Percentiles rank a stretch among this genome's conserved stretches.
Conservation (phyloP, 2,888 invertebrate genomes). For the Endomychus coccineus region DNA sequence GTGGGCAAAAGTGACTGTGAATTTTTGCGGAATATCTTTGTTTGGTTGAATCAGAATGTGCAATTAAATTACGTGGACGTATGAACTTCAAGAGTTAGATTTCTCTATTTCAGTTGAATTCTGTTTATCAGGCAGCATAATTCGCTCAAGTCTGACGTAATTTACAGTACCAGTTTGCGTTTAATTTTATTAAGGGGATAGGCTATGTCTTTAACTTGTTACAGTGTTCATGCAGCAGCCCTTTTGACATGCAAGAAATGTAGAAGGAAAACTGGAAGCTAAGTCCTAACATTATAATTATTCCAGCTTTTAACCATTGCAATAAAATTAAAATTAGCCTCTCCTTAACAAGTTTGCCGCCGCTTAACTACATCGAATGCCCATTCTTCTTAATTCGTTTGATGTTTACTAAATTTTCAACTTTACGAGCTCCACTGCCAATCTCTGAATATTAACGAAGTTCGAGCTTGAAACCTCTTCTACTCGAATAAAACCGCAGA, state of each 20-base stretch:
- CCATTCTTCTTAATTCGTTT: slow-evolving; percentile 1
- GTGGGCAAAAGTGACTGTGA: no score
- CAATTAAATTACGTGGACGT: no score
- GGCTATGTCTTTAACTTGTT: slow-evolving; percentile 29
- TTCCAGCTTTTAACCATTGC: slow-evolving; percentile 37
- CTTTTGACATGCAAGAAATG: slow-evolving; percentile 33
- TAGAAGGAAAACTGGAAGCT: slow-evolving; percentile 30
- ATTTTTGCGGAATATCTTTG: no score
- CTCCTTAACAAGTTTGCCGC: slow-evolving; percentile 28
- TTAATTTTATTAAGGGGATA: neutral
- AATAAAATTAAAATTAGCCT: slow-evolving; percentile 39
- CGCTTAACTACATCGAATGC: slow-evolving; percentile 2
- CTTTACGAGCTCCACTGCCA: slow-evolving; percentile 5
- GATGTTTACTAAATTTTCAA: slow-evolving; percentile 2
- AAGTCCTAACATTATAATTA: slow-evolving; percentile 38
- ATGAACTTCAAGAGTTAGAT: no score
- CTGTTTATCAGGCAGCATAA: no score
- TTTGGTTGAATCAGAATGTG: no score
- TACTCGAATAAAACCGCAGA: no score
- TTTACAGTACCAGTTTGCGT: no score
- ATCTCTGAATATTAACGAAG: slow-evolving; percentile 15
- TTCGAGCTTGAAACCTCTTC: no score
- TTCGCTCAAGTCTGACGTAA: no score
- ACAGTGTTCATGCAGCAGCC: slow-evolving; percentile 21
- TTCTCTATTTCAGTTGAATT: no score